Evolutionary conservation across 2,797 vertebrate genomes (phyloP).

Genomic region (Propithecus perrieri): DNA sequence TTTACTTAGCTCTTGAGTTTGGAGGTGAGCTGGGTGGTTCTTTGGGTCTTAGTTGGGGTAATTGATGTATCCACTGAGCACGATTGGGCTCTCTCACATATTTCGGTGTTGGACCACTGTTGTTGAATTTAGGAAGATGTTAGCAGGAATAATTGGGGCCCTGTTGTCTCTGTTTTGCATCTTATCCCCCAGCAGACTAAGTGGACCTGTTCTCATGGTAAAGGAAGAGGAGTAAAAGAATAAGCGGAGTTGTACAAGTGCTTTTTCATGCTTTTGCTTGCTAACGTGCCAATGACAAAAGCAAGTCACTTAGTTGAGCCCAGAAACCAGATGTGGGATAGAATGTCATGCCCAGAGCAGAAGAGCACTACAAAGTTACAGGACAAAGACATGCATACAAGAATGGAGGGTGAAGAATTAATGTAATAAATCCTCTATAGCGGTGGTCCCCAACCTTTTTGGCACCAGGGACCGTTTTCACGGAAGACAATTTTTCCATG

Average conservation of each 20-base stretch:
- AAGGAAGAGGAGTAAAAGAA: not conserved
- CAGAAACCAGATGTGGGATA: not conserved
- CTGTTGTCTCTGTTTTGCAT: not conserved
- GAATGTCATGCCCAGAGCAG: not conserved
- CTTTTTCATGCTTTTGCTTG: not conserved
- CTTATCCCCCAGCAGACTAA: not conserved
- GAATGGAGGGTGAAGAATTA: not conserved
- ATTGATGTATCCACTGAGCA: not conserved
- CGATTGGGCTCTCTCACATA: not conserved
- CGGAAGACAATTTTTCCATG: no score
- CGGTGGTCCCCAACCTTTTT: not conserved
- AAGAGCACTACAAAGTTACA: not conserved
- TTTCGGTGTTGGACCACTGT: not conserved
- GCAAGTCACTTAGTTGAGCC: not conserved
- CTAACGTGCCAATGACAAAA: not conserved
- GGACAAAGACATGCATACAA: not conserved
- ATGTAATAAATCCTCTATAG: not conserved
- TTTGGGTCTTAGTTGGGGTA: not conserved
- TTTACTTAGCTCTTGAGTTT: conserved; percentile 6
- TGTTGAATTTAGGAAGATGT: not conserved
- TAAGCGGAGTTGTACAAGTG: not conserved
- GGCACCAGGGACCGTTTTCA: not conserved
- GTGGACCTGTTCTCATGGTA: not conserved
- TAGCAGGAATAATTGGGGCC: not conserved
- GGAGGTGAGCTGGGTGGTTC: not conserved